These are phyloP conservation scores for Limnephilus marmoratus DNA, from an alignment of 2,888 invertebrate genomes.

Conservation along the genomic window DNA sequence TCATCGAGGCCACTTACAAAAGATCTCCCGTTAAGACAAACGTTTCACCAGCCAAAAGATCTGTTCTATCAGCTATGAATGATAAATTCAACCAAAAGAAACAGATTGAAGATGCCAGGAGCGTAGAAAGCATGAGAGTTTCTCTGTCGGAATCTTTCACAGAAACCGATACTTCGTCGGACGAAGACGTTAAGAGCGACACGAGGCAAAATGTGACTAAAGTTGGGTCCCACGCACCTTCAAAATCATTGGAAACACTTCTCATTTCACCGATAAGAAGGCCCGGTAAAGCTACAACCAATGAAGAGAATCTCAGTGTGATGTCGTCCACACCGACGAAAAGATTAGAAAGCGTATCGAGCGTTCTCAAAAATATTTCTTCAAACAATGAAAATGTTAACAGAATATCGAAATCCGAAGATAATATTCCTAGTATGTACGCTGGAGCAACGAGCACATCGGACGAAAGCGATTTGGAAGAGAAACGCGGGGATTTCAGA, in stretches of 20 bases:
- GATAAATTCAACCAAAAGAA: background rate
- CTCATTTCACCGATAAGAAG: conserved; percentile 73
- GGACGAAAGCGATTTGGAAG: conserved; percentile 51
- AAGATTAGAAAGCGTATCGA: conserved; percentile 9
- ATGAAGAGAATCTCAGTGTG: conserved; percentile 13
- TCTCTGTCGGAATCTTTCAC: conserved; percentile 57
- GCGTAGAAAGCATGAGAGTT: conserved; percentile 46
- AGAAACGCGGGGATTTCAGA: conserved; percentile 67
- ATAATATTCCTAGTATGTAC: conserved; percentile 58
- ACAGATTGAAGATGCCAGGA: conserved; percentile 23
- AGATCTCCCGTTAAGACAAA: conserved; percentile 24
- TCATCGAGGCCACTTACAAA: background rate
- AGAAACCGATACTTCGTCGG: conserved; percentile 57
- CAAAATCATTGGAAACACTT: conserved; percentile 71
- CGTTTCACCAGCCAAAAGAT: conserved; percentile 18
- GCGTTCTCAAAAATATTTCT: conserved; percentile 7
- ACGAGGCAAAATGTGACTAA: conserved; percentile 68
- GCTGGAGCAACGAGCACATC: conserved; percentile 55
- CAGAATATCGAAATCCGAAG: conserved; percentile 59
- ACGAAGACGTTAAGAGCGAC: conserved; percentile 49
- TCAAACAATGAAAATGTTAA: conserved; percentile 36
- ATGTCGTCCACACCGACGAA: conserved; percentile 52
- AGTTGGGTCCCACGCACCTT: conserved; percentile 67
- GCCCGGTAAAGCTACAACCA: conserved; percentile 66
- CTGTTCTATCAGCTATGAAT: conserved; percentile 43